These are phyloP conservation scores for Spodoptera exigua DNA, from an alignment of 2,888 invertebrate genomes.

Conservation along the genomic window DNA sequence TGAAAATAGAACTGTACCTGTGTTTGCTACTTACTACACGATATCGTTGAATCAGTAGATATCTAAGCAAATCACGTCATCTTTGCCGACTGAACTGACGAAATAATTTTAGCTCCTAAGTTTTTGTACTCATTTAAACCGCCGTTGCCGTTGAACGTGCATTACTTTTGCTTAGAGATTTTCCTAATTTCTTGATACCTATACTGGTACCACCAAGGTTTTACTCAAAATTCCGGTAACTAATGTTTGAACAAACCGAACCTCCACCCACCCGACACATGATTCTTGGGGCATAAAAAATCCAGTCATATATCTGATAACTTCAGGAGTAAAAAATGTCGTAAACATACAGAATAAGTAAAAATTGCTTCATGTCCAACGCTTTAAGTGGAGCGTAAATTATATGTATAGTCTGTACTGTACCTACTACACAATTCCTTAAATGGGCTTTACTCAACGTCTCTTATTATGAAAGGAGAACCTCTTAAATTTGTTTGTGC, in stretches of 20 bases:
- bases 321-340: neutral
- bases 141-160: no score
- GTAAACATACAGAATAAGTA: constrained; percentile 14
- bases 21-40: neutral
- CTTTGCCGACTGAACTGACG: constrained; percentile 1
- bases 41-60: constrained; percentile 5
- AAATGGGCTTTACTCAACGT: constrained; percentile 55
- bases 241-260: no score
- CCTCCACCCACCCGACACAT: no score
- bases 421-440: constrained; percentile 53
- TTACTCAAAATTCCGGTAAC: no score
- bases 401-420: constrained; percentile 40
- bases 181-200: no score
- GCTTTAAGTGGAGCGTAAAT: constrained; percentile 51
- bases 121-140: no score
- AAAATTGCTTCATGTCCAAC: constrained; percentile 34
- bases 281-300: no score
- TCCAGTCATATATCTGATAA: no score
- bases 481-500: constrained; percentile 68
- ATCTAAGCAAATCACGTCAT: constrained; percentile 10
- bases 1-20: constrained; percentile 13
- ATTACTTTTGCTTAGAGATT: no score
- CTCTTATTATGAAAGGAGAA: constrained; percentile 64
- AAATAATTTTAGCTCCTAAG: neutral
- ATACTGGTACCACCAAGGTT: no score